These are phyloP conservation scores for Bombylius major DNA, from an alignment of 2,888 invertebrate genomes.

Conservation along the genomic window DNA sequence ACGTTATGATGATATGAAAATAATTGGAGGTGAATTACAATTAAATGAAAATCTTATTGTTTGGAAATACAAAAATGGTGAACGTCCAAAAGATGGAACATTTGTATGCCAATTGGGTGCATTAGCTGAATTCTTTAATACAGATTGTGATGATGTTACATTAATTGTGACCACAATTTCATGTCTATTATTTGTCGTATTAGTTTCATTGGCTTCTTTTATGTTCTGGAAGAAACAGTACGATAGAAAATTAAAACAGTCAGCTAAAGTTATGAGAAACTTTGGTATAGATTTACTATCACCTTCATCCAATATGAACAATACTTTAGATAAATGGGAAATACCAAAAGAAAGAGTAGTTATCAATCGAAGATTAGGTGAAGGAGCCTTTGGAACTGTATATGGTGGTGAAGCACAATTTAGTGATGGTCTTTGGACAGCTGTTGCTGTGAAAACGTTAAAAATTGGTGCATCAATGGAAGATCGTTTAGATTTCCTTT, in stretches of 20 bases:
- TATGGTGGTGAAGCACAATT: slow-evolving; percentile 70
- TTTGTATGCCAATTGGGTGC: slow-evolving; percentile 53
- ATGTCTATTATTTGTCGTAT: slow-evolving; percentile 43
- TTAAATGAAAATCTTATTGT: slow-evolving; percentile 43
- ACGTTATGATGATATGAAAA: slow-evolving; percentile 28
- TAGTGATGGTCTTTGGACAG: slow-evolving; percentile 58
- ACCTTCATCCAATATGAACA: slow-evolving; percentile 35
- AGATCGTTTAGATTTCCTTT: slow-evolving; percentile 80
- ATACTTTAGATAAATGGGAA: slow-evolving; percentile 75
- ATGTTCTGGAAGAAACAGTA: slow-evolving; percentile 54
- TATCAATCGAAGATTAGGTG: slow-evolving; percentile 71
- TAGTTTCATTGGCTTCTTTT: slow-evolving; percentile 45
- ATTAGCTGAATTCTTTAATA: slow-evolving; percentile 52
- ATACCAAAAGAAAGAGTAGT: slow-evolving; percentile 72
- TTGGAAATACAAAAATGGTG: slow-evolving; percentile 53
- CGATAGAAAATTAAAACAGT: slow-evolving; percentile 50
- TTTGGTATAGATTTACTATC: slow-evolving; percentile 51
- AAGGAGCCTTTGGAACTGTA: slow-evolving; percentile 87
- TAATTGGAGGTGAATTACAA: slow-evolving; percentile 40
- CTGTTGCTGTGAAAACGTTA: slow-evolving; percentile 80
- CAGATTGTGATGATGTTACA: slow-evolving; percentile 54
- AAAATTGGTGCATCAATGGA: slow-evolving; percentile 72
- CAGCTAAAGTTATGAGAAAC: slow-evolving; percentile 56
- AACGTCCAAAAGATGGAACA: slow-evolving; percentile 56
- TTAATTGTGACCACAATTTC: slow-evolving; percentile 47